Conservation (phyloP, 2,797 vertebrate genomes). For the Lerista edwardsae region DNA sequence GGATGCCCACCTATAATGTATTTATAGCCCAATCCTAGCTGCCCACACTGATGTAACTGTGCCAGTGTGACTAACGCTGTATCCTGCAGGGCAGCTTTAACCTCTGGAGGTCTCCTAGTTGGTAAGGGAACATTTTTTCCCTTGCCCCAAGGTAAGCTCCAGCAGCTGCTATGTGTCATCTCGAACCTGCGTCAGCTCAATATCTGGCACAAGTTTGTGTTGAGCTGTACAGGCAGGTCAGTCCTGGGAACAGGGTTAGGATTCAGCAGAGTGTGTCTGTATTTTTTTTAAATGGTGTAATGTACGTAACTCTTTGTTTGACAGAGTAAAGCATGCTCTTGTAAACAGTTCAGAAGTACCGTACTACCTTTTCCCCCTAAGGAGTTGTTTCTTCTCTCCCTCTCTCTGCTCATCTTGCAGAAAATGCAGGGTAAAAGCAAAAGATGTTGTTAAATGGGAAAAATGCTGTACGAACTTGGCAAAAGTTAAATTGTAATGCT, state of each 20-base stretch:
- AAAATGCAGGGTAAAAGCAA: background rate
- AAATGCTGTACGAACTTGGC: background rate
- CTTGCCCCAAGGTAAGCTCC: no score
- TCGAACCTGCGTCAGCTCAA: no score
- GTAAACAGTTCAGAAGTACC: background rate
- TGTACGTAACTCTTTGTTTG: background rate
- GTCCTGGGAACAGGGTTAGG: no score
- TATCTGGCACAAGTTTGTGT: no score
- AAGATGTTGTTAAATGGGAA: background rate
- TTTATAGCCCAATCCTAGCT: background rate
- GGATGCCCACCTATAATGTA: no score
- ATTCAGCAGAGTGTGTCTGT: background rate
- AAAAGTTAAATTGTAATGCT: background rate
- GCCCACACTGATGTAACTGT: no score
- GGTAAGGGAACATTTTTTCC: no score
- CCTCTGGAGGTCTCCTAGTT: no score
- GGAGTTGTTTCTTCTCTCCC: background rate
- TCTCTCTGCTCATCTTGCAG: background rate
- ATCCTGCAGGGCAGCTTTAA: no score
- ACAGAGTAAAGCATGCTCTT: background rate
- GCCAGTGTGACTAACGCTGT: no score
- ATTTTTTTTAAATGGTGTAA: background rate
- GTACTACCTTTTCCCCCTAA: background rate
- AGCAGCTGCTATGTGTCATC: no score
- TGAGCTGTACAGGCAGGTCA: no score